Conservation (phyloP, 2,888 invertebrate species). For the Dasysyrphus albostriatus region DNA sequence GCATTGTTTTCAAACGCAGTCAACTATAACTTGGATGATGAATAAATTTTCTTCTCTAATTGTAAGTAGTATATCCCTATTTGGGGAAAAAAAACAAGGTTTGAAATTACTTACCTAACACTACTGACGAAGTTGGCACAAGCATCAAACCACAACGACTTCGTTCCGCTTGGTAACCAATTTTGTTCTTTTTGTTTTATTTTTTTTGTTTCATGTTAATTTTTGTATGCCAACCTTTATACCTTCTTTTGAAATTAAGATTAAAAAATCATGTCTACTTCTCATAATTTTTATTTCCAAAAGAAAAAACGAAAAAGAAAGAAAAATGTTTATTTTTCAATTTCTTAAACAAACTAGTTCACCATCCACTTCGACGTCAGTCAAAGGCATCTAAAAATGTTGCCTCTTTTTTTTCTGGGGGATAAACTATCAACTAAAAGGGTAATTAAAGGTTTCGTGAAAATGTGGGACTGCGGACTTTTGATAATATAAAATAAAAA, state of each 20-base stretch:
- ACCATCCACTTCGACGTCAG: background rate
- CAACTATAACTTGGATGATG: background rate
- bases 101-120: conserved; percentile 5
- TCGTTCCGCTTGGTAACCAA: conserved; percentile 66
- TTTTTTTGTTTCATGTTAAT: conserved; percentile 49
- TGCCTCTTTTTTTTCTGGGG: no score
- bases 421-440: no score
- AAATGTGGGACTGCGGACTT: no score
- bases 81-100: background rate
- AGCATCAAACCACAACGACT: conserved; percentile 71
- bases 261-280: background rate
- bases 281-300: background rate
- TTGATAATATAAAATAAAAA: no score
- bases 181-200: conserved; percentile 33
- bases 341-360: background rate
- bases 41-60: background rate
- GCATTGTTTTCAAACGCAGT: conserved; percentile 23
- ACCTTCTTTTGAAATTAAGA: background rate
- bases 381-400: no score
- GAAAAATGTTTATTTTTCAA: background rate
- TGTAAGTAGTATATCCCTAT: background rate
- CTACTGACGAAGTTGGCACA: conserved; percentile 16
- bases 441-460: no score
- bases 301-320: background rate
- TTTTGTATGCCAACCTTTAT: conserved; percentile 26